Base-by-base conservation (phyloP, 2,797 vertebrate genomes). In the Staurois parvus region DNA sequence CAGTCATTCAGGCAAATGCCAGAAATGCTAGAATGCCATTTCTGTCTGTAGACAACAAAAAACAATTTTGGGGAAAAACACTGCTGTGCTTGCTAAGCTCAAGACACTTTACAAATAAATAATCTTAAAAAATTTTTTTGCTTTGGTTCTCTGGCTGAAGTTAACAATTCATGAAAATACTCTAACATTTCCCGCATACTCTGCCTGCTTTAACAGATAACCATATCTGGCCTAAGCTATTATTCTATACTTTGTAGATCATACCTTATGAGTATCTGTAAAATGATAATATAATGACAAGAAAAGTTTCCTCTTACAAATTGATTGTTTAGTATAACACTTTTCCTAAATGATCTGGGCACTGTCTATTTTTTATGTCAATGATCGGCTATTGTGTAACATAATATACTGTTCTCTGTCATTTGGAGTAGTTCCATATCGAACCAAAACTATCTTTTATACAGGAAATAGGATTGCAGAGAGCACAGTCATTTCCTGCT, bases 401-500 rank as follows among this genome's bases (percentile, higher is more conserved):
- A 94, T 93, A 95, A 95, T 93, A 91, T 92, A 89, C 94, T 94
- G 92, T 90, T 87, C 84, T 78, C n/a, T 76, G 92, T 92, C 91
- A 93, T 87, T 19, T 90, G 89, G 91, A 92, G 88, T 86, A 88
- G 90, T 90, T 94, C 89, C 0, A 93, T 92, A 92, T 94, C 91
- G 92, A 91, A 89, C 90, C 87, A 87, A 89, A 91, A 93, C 95
- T 95, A 96, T 94, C 93, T 90, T 93, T 92, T 90, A 92, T 87
- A 91, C 91, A 95, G 95, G 95, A 97, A 97, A 94, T 92, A 91
- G 94, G 93, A 94, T 93, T 96, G 94, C 91, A 95, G 95, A 94
- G 92, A 92, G 74, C 85, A 81, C 94, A 96, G 95, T 97, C 95
- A 97, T 96, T 97, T 97, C 96, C 96, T 95, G 92, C 95, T 90